Conservation (phyloP, 2,113 vertebrate genomes). For the Centropus unirufus region DNA sequence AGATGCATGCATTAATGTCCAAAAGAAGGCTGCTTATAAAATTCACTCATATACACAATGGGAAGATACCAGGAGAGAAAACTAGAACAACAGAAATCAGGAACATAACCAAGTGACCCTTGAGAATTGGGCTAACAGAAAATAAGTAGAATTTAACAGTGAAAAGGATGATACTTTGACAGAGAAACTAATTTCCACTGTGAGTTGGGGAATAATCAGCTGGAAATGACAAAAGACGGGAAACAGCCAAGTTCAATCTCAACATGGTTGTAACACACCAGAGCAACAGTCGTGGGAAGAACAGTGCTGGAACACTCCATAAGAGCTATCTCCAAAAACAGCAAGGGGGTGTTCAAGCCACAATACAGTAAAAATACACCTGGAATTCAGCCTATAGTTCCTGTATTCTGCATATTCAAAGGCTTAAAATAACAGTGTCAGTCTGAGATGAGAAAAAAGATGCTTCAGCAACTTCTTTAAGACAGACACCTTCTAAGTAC, state of each 20-base stretch:
- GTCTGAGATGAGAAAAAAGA: neutral
- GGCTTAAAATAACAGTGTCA: neutral
- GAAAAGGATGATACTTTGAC: neutral
- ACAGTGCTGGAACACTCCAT: neutral
- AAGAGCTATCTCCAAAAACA: neutral
- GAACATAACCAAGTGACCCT: neutral
- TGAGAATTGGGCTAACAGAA: neutral
- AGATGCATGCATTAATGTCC: neutral
- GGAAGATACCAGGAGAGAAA: neutral
- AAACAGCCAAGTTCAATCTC: neutral
- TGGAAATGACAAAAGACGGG: neutral
- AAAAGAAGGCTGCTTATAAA: neutral
- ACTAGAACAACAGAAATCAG: neutral
- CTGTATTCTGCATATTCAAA: neutral
- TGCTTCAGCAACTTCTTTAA: neutral
- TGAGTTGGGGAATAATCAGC: neutral
- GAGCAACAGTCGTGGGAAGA: neutral
- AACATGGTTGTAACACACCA: neutral
- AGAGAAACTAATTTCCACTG: neutral
- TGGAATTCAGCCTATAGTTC: neutral
- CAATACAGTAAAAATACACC: neutral
- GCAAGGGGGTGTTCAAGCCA: neutral
- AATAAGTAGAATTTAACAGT: neutral
- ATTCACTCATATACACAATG: neutral
- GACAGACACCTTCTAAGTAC: neutral